Evolutionary conservation across 2,888 invertebrate species (phyloP).

Genomic region (Hypolimnas misippus): DNA sequence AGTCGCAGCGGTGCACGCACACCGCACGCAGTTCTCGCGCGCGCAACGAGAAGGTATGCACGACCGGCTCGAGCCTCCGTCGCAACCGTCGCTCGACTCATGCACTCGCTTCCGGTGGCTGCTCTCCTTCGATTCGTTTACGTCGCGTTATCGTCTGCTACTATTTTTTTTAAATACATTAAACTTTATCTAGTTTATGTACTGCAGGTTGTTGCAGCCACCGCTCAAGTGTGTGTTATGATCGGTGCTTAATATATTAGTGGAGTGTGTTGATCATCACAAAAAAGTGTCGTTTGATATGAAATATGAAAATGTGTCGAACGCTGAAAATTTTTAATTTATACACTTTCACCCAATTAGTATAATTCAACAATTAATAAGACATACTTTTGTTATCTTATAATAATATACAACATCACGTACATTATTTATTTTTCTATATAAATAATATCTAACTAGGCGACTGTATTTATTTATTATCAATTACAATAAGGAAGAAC

Average conservation of each 20-base stretch:
- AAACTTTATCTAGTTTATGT: conserved; percentile 10
- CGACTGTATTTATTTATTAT: conserved; percentile 18
- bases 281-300: conserved; percentile 7
- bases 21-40: conserved; percentile 84
- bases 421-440: conserved; percentile 29
- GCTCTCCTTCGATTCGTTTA: conserved; percentile 60
- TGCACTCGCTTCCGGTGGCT: conserved; percentile 77
- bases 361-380: conserved; percentile 13
- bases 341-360: neutral
- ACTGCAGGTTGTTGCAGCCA: conserved; percentile 29
- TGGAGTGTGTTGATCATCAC: conserved; percentile 16
- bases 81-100: conserved; percentile 51
- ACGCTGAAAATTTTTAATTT: conserved; percentile 15
- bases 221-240: conserved; percentile 29
- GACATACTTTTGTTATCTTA: conserved; percentile 23
- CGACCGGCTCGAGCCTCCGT: conserved; percentile 52
- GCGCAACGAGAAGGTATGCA: conserved; percentile 81
- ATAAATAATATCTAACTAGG: conserved; percentile 16
- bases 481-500: conserved; percentile 23
- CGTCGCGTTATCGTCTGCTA: conserved; percentile 46
- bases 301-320: conserved; percentile 40
- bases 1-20: conserved; percentile 84
- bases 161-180: conserved; percentile 25
- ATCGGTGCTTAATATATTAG: conserved; percentile 24
- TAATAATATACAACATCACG: neutral